Conservation (phyloP, 2,113 vertebrate species). For the Ictalurus furcatus region DNA sequence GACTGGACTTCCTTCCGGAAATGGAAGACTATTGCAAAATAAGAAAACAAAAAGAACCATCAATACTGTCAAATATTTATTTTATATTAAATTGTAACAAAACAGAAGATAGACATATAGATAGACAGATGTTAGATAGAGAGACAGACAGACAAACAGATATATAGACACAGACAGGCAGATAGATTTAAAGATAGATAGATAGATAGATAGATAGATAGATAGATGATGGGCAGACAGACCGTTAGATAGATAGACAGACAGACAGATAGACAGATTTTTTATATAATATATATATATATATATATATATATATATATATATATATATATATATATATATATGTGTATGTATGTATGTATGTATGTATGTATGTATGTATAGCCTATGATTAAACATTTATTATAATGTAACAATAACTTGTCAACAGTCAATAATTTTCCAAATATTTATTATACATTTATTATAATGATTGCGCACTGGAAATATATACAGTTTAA, state of each 20-base stretch:
- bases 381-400: no score
- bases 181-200: background rate
- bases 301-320: background rate
- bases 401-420: no score
- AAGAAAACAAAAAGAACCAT: background rate
- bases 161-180: background rate
- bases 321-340: no score
- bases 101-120: no score
- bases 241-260: background rate
- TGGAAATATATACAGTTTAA: background rate
- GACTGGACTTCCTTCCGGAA: background rate
- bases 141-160: background rate
- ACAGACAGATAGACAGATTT: background rate
- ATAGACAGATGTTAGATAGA: background rate
- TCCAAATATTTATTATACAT: background rate
- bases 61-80: background rate
- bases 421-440: background rate
- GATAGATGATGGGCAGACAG: background rate
- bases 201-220: background rate
- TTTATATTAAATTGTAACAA: background rate
- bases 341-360: no score
- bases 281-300: background rate
- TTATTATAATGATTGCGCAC: background rate
- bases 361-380: no score
- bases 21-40: background rate